Evolutionary conservation across 2,113 vertebrate genomes (phyloP).

Genomic region (Formicarius rufipectus): DNA sequence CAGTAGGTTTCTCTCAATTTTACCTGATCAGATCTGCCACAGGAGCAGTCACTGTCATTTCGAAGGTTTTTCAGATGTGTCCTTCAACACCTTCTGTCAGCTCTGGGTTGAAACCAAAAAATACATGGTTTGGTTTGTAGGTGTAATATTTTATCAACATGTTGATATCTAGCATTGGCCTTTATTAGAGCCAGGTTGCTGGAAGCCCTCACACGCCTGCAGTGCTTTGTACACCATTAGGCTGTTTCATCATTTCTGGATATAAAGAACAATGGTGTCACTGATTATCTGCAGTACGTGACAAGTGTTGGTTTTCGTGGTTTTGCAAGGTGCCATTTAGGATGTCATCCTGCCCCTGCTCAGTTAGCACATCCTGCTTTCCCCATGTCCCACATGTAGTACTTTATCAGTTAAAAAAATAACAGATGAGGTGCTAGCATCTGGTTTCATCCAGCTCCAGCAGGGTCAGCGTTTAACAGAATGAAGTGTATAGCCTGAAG

Average conservation of each 20-base stretch:
- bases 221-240: fast-evolving
- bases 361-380: background rate
- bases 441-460: background rate
- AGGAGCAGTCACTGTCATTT: background rate
- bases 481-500: background rate
- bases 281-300: background rate
- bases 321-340: background rate
- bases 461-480: fast-evolving
- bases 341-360: background rate
- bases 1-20: background rate
- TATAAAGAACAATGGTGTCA: background rate
- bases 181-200: background rate
- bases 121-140: background rate
- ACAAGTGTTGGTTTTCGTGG: background rate
- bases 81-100: background rate
- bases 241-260: background rate
- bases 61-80: background rate
- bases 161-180: background rate
- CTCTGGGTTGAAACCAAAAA: background rate
- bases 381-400: background rate
- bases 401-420: background rate
- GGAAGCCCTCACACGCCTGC: background rate
- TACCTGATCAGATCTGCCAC: background rate
- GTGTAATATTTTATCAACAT: background rate
- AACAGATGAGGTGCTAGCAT: fast-evolving